A percentile compares a stretch with the other conserved stretches of the same genome.
Evolutionary conservation across 2,888 invertebrate species (phyloP).

Genomic region (Chalcosyrphus nemorum): DNA sequence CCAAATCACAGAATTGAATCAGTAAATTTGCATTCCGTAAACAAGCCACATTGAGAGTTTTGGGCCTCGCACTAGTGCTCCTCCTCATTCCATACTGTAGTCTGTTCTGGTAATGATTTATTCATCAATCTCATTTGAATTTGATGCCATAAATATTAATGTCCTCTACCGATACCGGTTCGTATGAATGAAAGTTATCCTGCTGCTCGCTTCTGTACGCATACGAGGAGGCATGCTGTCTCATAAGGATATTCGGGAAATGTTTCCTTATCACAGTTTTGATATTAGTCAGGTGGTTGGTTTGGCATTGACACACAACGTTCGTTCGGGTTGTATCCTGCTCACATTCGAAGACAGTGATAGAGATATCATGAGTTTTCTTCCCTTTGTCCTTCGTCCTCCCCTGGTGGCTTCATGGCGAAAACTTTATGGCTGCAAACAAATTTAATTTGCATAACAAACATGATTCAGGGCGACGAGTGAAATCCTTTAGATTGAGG

Average conservation of each 20-base stretch:
- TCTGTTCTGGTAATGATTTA: conserved; percentile 60
- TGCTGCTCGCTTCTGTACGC: neutral
- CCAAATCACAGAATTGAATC: conserved; percentile 64
- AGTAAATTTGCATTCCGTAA: conserved; percentile 66
- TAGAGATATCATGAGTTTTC: conserved; percentile 58
- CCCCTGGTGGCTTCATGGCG: conserved; percentile 17
- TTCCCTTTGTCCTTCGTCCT: neutral
- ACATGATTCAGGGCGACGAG: conserved; percentile 55
- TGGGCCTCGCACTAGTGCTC: neutral
- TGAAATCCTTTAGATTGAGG: conserved; percentile 29
- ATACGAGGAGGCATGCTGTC: neutral
- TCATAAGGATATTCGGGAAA: conserved; percentile 43
- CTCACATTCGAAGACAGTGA: conserved; percentile 46
- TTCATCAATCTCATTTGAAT: conserved; percentile 73
- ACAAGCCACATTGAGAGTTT: conserved; percentile 56
- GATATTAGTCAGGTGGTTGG: conserved; percentile 57
- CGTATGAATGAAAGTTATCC: conserved; percentile 53
- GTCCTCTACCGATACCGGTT: conserved; percentile 38
- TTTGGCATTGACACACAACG: conserved; percentile 37
- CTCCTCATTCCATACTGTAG: conserved; percentile 20
- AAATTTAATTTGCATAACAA: conserved; percentile 73
- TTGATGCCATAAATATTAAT: conserved; percentile 71
- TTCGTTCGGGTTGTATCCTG: conserved; percentile 17
- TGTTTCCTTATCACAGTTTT: conserved; percentile 52
- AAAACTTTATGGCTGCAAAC: conserved; percentile 69